Evolutionary conservation across 2,888 invertebrate species (phyloP).

Genomic region (Halocaridina rubra): DNA sequence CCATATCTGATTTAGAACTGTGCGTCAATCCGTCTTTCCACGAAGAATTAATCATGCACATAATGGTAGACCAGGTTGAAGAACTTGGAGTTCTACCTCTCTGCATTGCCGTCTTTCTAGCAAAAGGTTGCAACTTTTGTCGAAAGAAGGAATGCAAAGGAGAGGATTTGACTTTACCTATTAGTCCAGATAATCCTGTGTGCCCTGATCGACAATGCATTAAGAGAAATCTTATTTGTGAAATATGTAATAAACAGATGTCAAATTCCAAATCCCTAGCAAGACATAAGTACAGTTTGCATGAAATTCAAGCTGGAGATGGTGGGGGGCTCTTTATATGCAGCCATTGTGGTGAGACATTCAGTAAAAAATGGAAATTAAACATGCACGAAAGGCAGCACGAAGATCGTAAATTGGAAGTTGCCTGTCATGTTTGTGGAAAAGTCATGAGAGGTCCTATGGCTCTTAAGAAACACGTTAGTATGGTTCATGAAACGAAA

Average conservation of each 20-base stretch:
- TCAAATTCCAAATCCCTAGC: constrained; percentile 62
- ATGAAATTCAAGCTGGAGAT: constrained; percentile 59
- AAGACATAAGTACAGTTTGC: constrained; percentile 60
- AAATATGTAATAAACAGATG: constrained; percentile 62
- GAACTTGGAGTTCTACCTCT: constrained; percentile 45
- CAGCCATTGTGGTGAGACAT: constrained; percentile 62
- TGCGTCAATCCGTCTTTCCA: constrained; percentile 60
- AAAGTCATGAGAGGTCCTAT: constrained; percentile 61
- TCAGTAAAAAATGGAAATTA: constrained; percentile 63
- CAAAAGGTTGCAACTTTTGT: constrained; percentile 63
- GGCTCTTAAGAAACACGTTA: constrained; percentile 62
- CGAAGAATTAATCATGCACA: constrained; percentile 62
- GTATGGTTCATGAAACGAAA: constrained; percentile 59
- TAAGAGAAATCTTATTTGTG: constrained; percentile 58
- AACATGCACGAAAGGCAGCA: constrained; percentile 62
- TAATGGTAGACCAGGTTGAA: constrained; percentile 61
- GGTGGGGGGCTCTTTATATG: constrained; percentile 55
- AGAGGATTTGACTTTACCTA: constrained; percentile 58
- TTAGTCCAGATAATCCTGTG: constrained; percentile 62
- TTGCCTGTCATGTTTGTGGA: constrained; percentile 53
- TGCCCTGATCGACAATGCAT: constrained; percentile 64
- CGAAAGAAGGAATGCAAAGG: constrained; percentile 61
- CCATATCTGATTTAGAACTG: constrained; percentile 56
- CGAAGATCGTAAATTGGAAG: constrained; percentile 57
- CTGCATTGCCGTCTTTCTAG: constrained; percentile 54